A percentile compares a stretch with the other conserved stretches of the same genome.
These are phyloP conservation scores for Romanogobio albipinnatus DNA, from an alignment of 2,113 vertebrate genomes.

Conservation along the genomic window DNA sequence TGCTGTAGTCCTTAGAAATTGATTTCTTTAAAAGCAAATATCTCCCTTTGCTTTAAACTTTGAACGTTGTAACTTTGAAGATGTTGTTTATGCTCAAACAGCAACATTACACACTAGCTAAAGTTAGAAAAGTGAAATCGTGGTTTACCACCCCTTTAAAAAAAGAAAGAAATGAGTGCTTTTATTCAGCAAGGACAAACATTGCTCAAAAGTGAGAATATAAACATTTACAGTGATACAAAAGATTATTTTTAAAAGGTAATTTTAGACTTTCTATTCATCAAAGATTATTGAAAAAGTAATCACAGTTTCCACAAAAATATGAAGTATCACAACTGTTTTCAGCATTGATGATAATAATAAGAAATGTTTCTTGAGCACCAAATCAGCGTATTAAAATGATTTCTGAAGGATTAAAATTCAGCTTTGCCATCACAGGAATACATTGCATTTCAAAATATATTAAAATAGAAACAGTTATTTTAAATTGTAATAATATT, in stretches of 20 bases:
- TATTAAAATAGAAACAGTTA: background rate
- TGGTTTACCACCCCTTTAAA: too few species aligned
- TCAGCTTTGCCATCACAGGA: background rate
- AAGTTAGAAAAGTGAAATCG: too few species aligned
- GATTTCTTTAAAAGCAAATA: too few species aligned
- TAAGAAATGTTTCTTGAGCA: background rate
- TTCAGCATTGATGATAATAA: background rate
- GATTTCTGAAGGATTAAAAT: background rate
- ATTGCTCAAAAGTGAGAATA: background rate
- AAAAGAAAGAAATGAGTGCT: too few species aligned
- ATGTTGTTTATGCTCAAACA: too few species aligned
- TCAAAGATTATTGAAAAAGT: background rate
- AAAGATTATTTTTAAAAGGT: too few species aligned
- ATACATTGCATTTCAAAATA: background rate
- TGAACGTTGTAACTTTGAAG: too few species aligned
- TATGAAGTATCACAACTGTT: background rate
- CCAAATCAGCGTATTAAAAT: background rate
- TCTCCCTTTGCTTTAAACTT: too few species aligned
- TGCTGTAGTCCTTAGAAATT: too few species aligned
- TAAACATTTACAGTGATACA: background rate
- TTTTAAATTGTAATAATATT: background rate
- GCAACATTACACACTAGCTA: too few species aligned
- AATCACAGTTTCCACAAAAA: too few species aligned
- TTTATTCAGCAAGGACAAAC: too few species aligned
- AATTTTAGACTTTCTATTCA: background rate